phyloP scores from a whole-genome alignment of 2,797 vertebrate species.

The Anomalospiza imberbis region DNA sequence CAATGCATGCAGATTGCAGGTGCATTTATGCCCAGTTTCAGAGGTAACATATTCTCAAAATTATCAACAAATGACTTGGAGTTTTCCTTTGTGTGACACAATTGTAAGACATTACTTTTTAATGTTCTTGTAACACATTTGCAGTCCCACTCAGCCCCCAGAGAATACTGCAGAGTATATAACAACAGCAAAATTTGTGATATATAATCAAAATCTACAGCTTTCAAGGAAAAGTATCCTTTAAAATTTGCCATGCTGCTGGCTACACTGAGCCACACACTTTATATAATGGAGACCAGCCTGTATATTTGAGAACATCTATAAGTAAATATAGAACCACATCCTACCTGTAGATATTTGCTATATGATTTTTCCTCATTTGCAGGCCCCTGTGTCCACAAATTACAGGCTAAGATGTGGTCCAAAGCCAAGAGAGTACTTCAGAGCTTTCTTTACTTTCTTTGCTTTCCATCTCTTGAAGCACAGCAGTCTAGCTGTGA shows the following conservation, averaged over 20 bases:
- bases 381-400: not conserved
- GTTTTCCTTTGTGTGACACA: not conserved
- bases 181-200: not conserved
- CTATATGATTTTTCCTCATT: not conserved
- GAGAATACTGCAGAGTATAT: not conserved
- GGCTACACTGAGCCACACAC: not conserved
- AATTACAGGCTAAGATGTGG: not conserved
- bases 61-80: not conserved
- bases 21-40: not conserved
- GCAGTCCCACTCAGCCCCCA: not conserved
- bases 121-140: not conserved
- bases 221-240: not conserved
- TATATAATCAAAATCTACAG: not conserved
- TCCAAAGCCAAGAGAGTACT: not conserved
- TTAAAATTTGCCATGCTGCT: not conserved
- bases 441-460: not conserved
- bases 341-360: not conserved
- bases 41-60: not conserved
- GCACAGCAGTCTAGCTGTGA: not conserved
- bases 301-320: not conserved
- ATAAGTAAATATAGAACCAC: not conserved
- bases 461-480: not conserved
- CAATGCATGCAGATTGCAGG: not conserved
- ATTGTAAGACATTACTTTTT: not conserved
- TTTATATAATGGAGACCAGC: not conserved